Base-by-base conservation (phyloP, 2,113 vertebrate species). In the Anas platyrhynchos region DNA sequence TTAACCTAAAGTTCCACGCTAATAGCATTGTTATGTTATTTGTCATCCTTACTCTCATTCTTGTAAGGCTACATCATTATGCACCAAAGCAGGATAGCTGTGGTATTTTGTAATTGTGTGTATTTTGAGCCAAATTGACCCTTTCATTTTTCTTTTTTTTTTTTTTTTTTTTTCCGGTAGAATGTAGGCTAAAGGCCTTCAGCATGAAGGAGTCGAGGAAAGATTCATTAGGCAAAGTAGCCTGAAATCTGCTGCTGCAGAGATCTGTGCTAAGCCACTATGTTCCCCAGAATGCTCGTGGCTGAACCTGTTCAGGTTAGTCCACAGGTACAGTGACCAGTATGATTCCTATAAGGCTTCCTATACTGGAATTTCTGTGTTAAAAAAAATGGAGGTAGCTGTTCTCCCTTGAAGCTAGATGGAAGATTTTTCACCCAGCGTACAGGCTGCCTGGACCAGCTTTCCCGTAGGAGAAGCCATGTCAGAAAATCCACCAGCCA, bases 21-120 rank as follows among this genome's bases (percentile, higher is more conserved):
- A 89, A 91, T 83, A 48, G 43, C 83, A 87, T 88, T 90, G 76
- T 80, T 92, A 91, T 63, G 89, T 91, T 95, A 66, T 92, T 96
- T 91, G 91, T 96, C 85, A 94, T 94, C 72, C 65, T 81, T 72
- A 62, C 21, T 84, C 82, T 78, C 83, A 84, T 93, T 93, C 92
- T 74, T 93, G 38, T 48, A 74, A 52, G 86, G 76, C 54, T 43
- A 44, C 69, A 44, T 90, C 93, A 95, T 81, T 68, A 48, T 2
- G 3, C 38, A n/a, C 65, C 52, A 69, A 56, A 78, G 38, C 68
- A 50, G 82, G 62, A 94, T 86, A 83, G 36, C 80, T 80, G 44
- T 71, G 58, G 68, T 73, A 67, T 96, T 96, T 93, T 69, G 84
- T 80, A 86, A 94, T 83, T 78, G 3, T 20, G 25, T 59, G 77